Percentiles rank a stretch among this genome's conserved stretches.
Conservation (phyloP, 2,888 invertebrate genomes). For the Carterocephalus palaemon region DNA sequence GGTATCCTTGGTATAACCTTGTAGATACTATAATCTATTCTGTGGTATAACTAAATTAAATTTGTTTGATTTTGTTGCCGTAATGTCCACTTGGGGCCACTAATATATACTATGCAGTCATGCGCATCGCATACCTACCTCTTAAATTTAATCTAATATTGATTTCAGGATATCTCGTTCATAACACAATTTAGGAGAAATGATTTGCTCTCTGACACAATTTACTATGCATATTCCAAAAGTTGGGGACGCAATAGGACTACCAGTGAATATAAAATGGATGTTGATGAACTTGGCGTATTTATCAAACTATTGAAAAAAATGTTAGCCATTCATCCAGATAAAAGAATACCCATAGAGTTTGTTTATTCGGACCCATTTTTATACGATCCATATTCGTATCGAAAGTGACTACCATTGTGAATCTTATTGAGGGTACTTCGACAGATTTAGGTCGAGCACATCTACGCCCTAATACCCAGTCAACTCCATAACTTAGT, state of each 20-base stretch:
- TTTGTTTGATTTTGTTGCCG: too few relatives aligned
- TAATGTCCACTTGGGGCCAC: too few relatives aligned
- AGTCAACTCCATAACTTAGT: too few relatives aligned
- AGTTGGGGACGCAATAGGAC: constrained; percentile 29
- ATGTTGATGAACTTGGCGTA: constrained; percentile 33
- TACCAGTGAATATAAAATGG: constrained; percentile 24
- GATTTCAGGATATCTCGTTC: constrained; percentile 35
- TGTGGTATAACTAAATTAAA: too few relatives aligned
- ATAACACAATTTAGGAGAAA: constrained; percentile 30
- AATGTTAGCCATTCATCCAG: constrained; percentile 51
- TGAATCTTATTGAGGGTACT: background rate
- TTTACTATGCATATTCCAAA: constrained; percentile 33
- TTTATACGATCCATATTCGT: constrained; percentile 32
- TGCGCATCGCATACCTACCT: too few relatives aligned
- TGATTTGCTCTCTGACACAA: constrained; percentile 25
- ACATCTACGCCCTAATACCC: too few relatives aligned
- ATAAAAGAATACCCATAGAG: constrained; percentile 43
- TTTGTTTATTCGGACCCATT: constrained; percentile 45
- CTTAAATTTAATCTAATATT: too few relatives aligned
- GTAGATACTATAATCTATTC: too few relatives aligned
- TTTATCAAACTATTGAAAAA: constrained; percentile 40
- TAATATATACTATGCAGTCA: too few relatives aligned
- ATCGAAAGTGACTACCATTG: background rate
- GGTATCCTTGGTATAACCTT: too few relatives aligned
- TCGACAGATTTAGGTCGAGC: too few relatives aligned